phyloP scores from a whole-genome alignment of 2,888 invertebrate genomes.

The Timandra comae region DNA sequence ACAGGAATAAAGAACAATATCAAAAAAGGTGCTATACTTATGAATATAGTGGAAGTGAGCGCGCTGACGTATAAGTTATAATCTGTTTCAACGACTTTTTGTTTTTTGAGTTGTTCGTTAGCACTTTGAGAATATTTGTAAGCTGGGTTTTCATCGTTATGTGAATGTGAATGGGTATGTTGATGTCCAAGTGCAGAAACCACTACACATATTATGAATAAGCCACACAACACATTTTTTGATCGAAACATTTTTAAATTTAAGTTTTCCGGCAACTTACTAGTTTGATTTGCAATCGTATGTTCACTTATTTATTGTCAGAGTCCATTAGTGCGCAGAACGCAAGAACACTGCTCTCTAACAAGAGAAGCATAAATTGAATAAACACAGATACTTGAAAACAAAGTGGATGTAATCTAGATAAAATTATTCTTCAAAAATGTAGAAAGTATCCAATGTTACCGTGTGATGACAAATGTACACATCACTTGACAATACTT shows the following conservation, averaged over 20 bases:
- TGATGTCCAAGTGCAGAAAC: slow-evolving; percentile 48
- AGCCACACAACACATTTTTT: slow-evolving; percentile 25
- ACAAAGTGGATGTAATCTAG: too few species aligned
- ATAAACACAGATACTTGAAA: too few species aligned
- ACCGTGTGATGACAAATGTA: too few species aligned
- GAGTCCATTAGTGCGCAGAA: too few species aligned
- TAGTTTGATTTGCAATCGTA: too few species aligned
- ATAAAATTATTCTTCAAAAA: too few species aligned
- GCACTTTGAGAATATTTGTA: slow-evolving; percentile 90
- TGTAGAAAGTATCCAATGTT: too few species aligned
- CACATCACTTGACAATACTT: too few species aligned
- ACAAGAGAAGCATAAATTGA: too few species aligned
- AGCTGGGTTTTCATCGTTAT: slow-evolving; percentile 79
- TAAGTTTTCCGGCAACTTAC: too few species aligned
- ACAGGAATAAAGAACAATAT: slow-evolving; percentile 95
- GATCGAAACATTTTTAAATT: slow-evolving; percentile 29
- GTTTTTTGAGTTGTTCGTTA: slow-evolving; percentile 63
- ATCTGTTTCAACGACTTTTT: slow-evolving; percentile 42
- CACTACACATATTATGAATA: slow-evolving; percentile 30
- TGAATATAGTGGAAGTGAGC: slow-evolving; percentile 91
- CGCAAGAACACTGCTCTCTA: too few species aligned
- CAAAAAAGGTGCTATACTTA: slow-evolving; percentile 96
- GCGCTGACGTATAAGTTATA: slow-evolving; percentile 85
- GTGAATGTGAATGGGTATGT: slow-evolving; percentile 67
- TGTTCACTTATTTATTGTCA: too few species aligned